Base-by-base conservation (phyloP, 2,888 invertebrate genomes). In the Monochamus alternatus region DNA sequence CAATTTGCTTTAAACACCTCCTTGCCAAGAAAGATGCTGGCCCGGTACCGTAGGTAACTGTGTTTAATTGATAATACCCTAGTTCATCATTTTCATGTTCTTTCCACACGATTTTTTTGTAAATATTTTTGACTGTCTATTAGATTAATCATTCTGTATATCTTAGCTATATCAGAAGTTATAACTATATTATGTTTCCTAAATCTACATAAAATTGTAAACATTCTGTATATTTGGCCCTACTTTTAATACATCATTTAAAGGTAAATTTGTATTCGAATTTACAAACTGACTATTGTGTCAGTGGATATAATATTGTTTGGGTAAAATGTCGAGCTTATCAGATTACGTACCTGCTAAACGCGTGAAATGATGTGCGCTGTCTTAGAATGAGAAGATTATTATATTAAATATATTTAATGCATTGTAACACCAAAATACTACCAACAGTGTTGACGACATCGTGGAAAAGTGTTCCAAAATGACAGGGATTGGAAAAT, bases 181-280 rank as follows among this genome's bases (percentile, higher is more conserved):
- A 74, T 22, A 14, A 72, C 74, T 14, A 68, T 12, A 14, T 47
- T 68, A 31, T 72, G 68, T 14, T 32, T 31, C 8, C 75, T 55
- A 58, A 76, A 73, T 55, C 73, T 31, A 12, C 59, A 30, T 47
- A 77, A 47, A 43, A 74, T 77, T 2, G 59, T 44, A 52, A 71
- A 75, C 10, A 76, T 77, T 66, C 55, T 78, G 77, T 14, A 77
- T 47, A 38, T 52, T 73, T 4, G 79, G 75, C 9, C 77, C 78
- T 2, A 76, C 58, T 12, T 74, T 62, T 14, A 75, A 59, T 5
- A 59, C 67, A 60, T 79, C 75, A 55, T 78, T 80, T 12, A 80
- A 22, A 5, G 75, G 73, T 30, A 77, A 55, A 5, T 73, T 75
- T 30, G 47, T 71, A 47, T 65, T 58, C 1, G 22, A n/a, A 22